Conservation (phyloP, 2,113 vertebrate species). For the Athene noctua region DNA sequence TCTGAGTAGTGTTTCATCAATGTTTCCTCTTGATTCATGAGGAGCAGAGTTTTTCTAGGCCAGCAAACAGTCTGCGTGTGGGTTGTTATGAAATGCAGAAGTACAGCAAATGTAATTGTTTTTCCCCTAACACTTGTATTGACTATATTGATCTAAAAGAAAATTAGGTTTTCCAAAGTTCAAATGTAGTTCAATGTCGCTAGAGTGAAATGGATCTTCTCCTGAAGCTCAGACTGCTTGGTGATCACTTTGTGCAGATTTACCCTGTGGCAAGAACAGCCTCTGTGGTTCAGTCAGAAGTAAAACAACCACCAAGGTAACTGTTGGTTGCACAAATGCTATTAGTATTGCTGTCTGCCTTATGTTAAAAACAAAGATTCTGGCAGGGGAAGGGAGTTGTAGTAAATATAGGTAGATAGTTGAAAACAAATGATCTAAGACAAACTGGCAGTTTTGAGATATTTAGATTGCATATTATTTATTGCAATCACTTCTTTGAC, state of each 20-base stretch:
- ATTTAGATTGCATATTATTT: neutral
- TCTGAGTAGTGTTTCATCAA: neutral
- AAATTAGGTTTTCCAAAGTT: slow-evolving; percentile 65
- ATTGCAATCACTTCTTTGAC: neutral
- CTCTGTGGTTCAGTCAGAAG: neutral
- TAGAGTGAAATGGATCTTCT: neutral
- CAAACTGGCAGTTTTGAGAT: neutral
- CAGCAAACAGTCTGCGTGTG: neutral
- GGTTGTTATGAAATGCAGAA: neutral
- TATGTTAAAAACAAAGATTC: neutral
- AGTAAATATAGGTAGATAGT: rapidly evolving
- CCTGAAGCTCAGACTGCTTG: neutral
- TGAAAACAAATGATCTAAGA: neutral
- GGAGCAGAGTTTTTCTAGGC: neutral
- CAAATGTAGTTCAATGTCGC: slow-evolving; percentile 47
- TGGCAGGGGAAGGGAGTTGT: neutral
- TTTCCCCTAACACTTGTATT: neutral
- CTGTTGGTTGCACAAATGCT: neutral
- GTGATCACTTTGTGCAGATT: neutral
- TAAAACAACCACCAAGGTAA: neutral
- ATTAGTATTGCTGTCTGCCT: rapidly evolving
- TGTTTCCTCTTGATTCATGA: neutral
- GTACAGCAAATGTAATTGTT: neutral
- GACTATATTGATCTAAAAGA: slow-evolving; percentile 42
- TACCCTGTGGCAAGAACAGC: neutral